phyloP scores from a whole-genome alignment of 1,140 invertebrate genomes.

The Pentalonia nigronervosa region DNA sequence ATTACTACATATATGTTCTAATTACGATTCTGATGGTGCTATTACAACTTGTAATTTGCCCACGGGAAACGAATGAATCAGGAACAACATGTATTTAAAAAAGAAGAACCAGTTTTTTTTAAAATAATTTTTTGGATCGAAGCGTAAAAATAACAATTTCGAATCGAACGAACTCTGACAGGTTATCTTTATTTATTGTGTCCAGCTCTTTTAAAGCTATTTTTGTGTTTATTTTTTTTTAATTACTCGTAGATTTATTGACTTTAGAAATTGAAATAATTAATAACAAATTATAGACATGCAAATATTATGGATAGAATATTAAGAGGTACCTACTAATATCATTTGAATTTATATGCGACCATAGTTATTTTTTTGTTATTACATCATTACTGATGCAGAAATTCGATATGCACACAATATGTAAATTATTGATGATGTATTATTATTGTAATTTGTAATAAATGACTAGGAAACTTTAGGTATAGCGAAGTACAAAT shows the following conservation, averaged over 20 bases:
- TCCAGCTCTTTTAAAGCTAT: neutral
- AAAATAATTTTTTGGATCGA: neutral
- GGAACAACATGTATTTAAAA: neutral
- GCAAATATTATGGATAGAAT: neutral
- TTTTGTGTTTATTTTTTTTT: neutral
- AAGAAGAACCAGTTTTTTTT: neutral
- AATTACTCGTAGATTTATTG: neutral
- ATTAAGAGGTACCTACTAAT: neutral
- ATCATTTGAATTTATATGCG: neutral
- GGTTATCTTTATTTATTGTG: neutral
- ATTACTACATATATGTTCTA: neutral
- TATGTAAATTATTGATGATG: neutral
- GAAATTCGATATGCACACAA: neutral
- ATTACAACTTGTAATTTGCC: conserved; percentile 4
- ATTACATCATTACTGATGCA: neutral
- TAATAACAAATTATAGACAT: neutral
- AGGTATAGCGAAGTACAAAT: neutral
- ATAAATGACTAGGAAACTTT: neutral
- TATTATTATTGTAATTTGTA: neutral
- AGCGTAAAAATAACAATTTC: conserved; percentile 5
- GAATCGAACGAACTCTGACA: neutral
- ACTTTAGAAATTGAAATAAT: neutral
- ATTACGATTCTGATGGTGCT: neutral
- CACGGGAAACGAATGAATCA: neutral
- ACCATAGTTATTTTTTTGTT: neutral